Base-by-base conservation (phyloP, 2,113 vertebrate species). In the Hippocampus barbouri region DNA sequence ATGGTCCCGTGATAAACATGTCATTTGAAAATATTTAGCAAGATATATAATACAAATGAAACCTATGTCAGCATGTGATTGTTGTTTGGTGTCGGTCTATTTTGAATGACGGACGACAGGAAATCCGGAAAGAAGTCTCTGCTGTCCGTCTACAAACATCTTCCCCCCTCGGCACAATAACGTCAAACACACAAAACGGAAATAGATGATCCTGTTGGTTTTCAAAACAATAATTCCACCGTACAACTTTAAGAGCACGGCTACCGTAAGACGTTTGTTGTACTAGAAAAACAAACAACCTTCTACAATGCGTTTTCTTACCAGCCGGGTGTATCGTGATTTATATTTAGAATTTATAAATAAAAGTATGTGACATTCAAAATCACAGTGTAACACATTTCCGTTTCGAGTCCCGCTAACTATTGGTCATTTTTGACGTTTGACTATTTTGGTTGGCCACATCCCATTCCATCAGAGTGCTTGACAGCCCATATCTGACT, bases 121-220 rank as follows among this genome's bases (percentile, higher is more conserved):
- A 83, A 77, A 5, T 45, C 47, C 4, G 56, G 23, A 59, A 59
- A 4, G 2, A 14, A 27, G 20, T 34, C 14, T 0, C 20, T 8
- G 0, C 2, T 49, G 91, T 91, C 90, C 91, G 84, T 87, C 85
- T 43, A 8, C 4, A 59, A 89, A 86, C 73, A 47, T 54, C 76
- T 83, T 90, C 86, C 89, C 80, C 87, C 15, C 34, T 38, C 34
- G 5, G 51, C 10, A 25, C 27, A 23, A 21, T 18, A 18, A 7
- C 18, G 15, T 51, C 5, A 51, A 51, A 6, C 47, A 49, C 14
- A 49, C 40, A 0, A 23, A 49, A 14, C 49, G 43, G 27, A 47
- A 60, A 23, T 1, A 20, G n/a, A 8, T 14, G 30, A 25, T 75
- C 53, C 71, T 53, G 1, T 0, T 20, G 2, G 0, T 0, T 72